These are phyloP conservation scores for Pseudotriccus pelzelni DNA, from an alignment of 2,797 vertebrate genomes.

Conservation along the genomic window DNA sequence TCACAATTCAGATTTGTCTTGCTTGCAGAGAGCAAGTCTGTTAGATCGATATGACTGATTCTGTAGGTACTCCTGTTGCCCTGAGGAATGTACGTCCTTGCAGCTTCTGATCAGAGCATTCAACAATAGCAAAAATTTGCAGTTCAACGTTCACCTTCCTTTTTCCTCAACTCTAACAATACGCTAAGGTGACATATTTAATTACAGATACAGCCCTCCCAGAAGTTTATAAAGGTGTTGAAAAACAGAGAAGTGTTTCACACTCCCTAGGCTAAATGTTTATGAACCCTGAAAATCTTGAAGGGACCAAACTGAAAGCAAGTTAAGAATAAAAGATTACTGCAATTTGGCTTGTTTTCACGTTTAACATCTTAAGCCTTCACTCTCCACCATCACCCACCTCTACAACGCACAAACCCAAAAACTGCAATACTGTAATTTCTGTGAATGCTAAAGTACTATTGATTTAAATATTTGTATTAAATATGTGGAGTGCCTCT, in stretches of 20 bases:
- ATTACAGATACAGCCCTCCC: not conserved
- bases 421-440: not conserved
- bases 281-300: not conserved
- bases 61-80: not conserved
- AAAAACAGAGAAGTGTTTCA: not conserved
- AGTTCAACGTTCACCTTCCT: not conserved
- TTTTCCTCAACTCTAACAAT: not conserved
- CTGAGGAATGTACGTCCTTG: not conserved
- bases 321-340: not conserved
- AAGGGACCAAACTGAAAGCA: not conserved
- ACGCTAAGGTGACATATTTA: not conserved
- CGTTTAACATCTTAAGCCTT: not conserved
- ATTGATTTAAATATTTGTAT: not conserved
- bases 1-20: not conserved
- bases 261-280: not conserved
- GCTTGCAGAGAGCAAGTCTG: not conserved
- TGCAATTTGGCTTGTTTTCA: not conserved
- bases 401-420: not conserved
- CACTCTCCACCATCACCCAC: not conserved
- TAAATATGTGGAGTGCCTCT: not conserved
- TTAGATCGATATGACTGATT: not conserved
- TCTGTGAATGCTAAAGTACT: not conserved
- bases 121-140: not conserved
- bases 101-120: not conserved
- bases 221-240: not conserved